phyloP scores from a whole-genome alignment of 2,888 invertebrate genomes.

The Hyppa rectilinea region DNA sequence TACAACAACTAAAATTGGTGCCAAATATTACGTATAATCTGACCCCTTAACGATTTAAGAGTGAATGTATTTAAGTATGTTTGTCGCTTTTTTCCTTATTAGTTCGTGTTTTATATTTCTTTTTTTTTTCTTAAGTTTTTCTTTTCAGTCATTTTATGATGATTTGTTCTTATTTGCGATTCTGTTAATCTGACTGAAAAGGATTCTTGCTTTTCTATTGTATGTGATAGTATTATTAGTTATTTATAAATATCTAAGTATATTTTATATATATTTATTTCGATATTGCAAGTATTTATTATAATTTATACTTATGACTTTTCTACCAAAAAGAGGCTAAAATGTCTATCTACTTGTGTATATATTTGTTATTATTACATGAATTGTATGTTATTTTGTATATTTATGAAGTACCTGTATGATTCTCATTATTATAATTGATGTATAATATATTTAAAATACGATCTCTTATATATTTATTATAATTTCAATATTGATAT shows the following conservation, averaged over 20 bases:
- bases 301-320: conserved; percentile 14
- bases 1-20: conserved; percentile 77
- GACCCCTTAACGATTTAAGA: conserved; percentile 55
- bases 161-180: conserved; percentile 55
- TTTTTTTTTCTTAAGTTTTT: conserved; percentile 68
- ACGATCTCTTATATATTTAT: conserved; percentile 65
- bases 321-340: conserved; percentile 38
- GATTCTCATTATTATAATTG: conserved; percentile 48
- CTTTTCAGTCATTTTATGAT: conserved; percentile 83
- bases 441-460: conserved; percentile 52
- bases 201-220: conserved; percentile 72
- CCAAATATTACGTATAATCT: conserved; percentile 69
- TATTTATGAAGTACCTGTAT: conserved; percentile 44
- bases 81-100: conserved; percentile 32
- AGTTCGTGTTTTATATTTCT: conserved; percentile 22
- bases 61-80: conserved; percentile 77
- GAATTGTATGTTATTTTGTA: conserved; percentile 7
- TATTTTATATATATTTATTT: conserved; percentile 46
- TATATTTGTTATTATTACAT: conserved; percentile 31
- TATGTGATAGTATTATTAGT: conserved; percentile 67
- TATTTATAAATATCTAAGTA: conserved; percentile 56
- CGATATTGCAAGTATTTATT: conserved; percentile 24
- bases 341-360: conserved; percentile 18
- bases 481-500: conserved; percentile 48
- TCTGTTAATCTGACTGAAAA: conserved; percentile 82